Conservation (phyloP, 2,888 invertebrate genomes). For the Heliconius hortense region DNA sequence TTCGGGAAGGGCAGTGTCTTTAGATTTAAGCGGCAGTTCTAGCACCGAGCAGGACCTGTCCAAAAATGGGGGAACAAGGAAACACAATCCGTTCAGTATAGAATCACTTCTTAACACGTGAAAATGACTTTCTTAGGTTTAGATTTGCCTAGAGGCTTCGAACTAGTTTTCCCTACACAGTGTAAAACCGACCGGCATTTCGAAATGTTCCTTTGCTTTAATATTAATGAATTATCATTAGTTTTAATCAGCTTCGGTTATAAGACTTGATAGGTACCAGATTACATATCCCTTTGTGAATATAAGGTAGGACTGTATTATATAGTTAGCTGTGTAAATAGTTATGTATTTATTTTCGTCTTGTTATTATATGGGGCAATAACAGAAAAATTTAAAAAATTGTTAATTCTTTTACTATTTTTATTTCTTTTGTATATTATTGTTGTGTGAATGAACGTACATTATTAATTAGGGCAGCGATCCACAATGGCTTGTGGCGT, state of each 20-base stretch:
- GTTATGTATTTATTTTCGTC: slow-evolving; percentile 51
- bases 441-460: slow-evolving; percentile 12
- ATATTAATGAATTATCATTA: slow-evolving; percentile 59
- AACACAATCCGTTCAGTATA: slow-evolving; percentile 94
- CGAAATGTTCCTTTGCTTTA: slow-evolving; percentile 67
- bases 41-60: slow-evolving; percentile 74
- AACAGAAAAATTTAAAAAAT: slow-evolving; percentile 60
- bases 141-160: slow-evolving; percentile 62
- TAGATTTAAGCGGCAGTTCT: slow-evolving; percentile 73
- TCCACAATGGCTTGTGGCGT: neutral
- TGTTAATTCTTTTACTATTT: slow-evolving; percentile 67
- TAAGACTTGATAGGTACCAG: slow-evolving; percentile 74
- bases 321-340: slow-evolving; percentile 77
- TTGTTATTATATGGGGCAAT: slow-evolving; percentile 67
- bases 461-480: neutral
- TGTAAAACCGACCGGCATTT: slow-evolving; percentile 54
- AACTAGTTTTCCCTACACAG: slow-evolving; percentile 45
- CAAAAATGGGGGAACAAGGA: slow-evolving; percentile 82
- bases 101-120: slow-evolving; percentile 91
- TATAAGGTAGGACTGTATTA: slow-evolving; percentile 76
- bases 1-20: slow-evolving; percentile 75
- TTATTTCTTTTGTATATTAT: slow-evolving; percentile 51
- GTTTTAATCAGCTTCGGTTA: slow-evolving; percentile 63
- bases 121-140: slow-evolving; percentile 61
- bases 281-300: slow-evolving; percentile 79